phyloP scores from a whole-genome alignment of 92 coral and sea anemone genomes.

The Heteractis magnifica region DNA sequence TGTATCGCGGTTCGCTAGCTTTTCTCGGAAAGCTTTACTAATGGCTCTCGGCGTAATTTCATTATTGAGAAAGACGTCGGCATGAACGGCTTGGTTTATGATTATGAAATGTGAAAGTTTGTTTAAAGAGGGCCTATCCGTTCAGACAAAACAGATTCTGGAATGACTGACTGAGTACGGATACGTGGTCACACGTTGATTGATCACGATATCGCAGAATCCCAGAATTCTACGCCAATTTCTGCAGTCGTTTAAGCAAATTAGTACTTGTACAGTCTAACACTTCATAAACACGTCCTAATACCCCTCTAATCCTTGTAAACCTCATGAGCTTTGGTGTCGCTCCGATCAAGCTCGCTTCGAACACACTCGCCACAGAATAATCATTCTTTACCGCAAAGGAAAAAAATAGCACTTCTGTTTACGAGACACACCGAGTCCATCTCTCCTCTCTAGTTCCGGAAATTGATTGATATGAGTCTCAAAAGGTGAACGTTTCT shows the following conservation, averaged over 20 bases:
- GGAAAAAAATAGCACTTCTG: conserved; percentile 8
- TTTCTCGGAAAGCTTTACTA: background rate
- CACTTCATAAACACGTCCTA: conserved; percentile 25
- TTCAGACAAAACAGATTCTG: conserved; percentile 59
- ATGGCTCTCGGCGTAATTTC: conserved; percentile 25
- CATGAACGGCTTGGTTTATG: background rate
- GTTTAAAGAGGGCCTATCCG: conserved; percentile 69
- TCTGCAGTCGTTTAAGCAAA: background rate
- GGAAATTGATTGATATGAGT: conserved; percentile 34
- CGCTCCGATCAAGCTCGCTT: conserved; percentile 1
- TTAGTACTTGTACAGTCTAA: conserved; percentile 16
- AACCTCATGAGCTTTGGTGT: conserved; percentile 19
- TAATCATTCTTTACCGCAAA: background rate
- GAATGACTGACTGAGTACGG: background rate
- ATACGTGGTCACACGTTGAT: background rate
- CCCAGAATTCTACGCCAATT: background rate
- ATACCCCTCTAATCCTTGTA: conserved; percentile 30
- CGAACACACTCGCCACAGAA: background rate
- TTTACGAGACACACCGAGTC: conserved; percentile 25
- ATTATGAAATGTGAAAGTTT: conserved; percentile 38
- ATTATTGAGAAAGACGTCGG: background rate
- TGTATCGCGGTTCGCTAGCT: conserved; percentile 47
- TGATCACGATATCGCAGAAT: conserved; percentile 1
- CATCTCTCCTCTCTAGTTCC: conserved; percentile 22
- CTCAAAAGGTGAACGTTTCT: conserved; percentile 30